Conservation (phyloP, 2,797 vertebrate species). For the Podarcis siculus region DNA sequence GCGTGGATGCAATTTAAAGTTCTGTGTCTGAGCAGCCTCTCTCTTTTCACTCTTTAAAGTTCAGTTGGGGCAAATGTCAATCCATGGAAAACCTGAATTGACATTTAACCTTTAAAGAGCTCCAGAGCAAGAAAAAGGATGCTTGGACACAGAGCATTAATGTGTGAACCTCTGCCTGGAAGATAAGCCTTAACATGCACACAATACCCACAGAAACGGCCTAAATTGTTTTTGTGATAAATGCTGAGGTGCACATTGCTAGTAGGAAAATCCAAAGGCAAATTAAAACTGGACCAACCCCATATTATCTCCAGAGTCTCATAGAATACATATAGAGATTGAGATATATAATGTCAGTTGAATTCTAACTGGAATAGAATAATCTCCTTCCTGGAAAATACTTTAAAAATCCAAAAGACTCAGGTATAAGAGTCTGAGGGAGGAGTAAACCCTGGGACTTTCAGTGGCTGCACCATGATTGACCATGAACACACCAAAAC, state of each 20-base stretch:
- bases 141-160: no score
- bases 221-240: not conserved
- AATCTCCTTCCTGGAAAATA: not conserved
- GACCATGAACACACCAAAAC: not conserved
- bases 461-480: not conserved
- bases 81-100: no score
- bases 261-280: not conserved
- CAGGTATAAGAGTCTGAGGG: not conserved
- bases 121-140: no score
- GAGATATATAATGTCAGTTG: not conserved
- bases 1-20: no score
- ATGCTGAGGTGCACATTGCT: not conserved
- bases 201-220: no score
- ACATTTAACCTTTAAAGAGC: no score
- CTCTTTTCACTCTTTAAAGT: no score
- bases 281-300: not conserved
- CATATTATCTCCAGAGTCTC: not conserved
- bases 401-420: not conserved
- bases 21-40: no score
- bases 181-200: no score
- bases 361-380: no score
- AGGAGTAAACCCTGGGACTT: not conserved
- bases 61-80: no score
- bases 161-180: no score
- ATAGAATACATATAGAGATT: not conserved